Base-by-base conservation (phyloP, 2,888 invertebrate genomes). In the Latheticus oryzae region DNA sequence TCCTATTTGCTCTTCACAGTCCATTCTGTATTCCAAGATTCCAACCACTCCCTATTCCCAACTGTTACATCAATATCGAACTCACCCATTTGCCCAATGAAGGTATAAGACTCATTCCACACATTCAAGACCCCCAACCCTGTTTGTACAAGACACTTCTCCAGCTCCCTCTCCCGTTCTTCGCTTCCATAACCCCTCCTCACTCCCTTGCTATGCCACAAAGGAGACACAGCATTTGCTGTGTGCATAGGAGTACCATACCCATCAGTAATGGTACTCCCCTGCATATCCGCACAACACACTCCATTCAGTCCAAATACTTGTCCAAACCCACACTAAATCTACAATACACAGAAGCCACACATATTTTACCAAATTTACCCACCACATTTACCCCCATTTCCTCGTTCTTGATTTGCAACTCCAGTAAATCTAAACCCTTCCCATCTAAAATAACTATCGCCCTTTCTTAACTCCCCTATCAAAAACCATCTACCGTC, bases 341-440 rank as follows among this genome's bases (percentile, higher is more conserved):
- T 17, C 9, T 13, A 3, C 63, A 67, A 7, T 67, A 68, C 0
- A 68, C 3, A 0, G 65, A 62, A 64, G 0, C 60, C 63, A 64
- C 0, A 60, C 62, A 23, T 35, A 45, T 0, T 3, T n/a, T 17
- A 16, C 19, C 8, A 1, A 37, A 8, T 8, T 37, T 11, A 15
- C 15, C 33, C n/a, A 13, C 15, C 8, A 19, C 37, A 3, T 9
- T 37, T 4, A 37, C 19, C 15, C 19, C 17, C 1, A 9, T 17
- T 4, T 5, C 9, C 5, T 9, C 9, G 2, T 37, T 15, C 16
- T 17, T 35, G 8, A 15, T 4, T 9, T 5, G 9, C 26, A 5
- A n/a, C n/a, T 7, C 3, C n/a, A 26, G 3, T 5, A 26, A 3
- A 3, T 26, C 26, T 9, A 26, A 4, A 3, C 4, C n/a, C 3